phyloP scores from a whole-genome alignment of 1,140 invertebrate species.

The Aphelenchoides besseyi region DNA sequence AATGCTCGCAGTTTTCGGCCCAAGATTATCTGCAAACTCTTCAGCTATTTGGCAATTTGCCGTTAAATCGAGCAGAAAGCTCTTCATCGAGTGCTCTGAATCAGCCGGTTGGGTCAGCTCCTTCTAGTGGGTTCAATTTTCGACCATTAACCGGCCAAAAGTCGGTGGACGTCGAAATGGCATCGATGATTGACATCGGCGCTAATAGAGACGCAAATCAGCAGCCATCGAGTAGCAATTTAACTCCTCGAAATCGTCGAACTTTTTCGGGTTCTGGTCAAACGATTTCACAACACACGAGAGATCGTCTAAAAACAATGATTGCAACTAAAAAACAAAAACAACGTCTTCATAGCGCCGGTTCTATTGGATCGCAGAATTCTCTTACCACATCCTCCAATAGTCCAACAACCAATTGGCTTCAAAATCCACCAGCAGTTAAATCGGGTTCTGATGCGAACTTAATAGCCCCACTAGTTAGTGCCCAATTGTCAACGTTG shows the following conservation, averaged over 20 bases:
- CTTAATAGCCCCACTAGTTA: slow-evolving; percentile 7
- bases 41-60: slow-evolving; percentile 34
- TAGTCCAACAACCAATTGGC: slow-evolving; percentile 17
- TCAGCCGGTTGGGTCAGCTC: neutral
- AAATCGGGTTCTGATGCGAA: slow-evolving; percentile 39
- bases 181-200: neutral
- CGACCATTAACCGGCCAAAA: neutral
- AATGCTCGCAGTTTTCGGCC: slow-evolving; percentile 18
- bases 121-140: neutral
- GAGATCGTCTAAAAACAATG: slow-evolving; percentile 56
- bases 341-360: slow-evolving; percentile 38
- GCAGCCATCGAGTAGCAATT: slow-evolving; percentile 11
- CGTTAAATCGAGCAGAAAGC: slow-evolving; percentile 10
- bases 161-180: slow-evolving; percentile 5
- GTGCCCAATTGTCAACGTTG: too few species aligned
- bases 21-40: slow-evolving; percentile 42
- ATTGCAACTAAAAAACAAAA: slow-evolving; percentile 57
- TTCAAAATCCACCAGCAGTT: neutral
- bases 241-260: slow-evolving; percentile 35
- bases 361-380: slow-evolving; percentile 22
- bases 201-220: neutral
- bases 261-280: slow-evolving; percentile 51
- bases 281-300: slow-evolving; percentile 50
- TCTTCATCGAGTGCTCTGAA: slow-evolving; percentile 19
- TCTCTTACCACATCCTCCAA: slow-evolving; percentile 15